Percentiles rank a stretch among this genome's conserved stretches.
Conservation (phyloP, 2,113 vertebrate species). For the Percina caprodes region DNA sequence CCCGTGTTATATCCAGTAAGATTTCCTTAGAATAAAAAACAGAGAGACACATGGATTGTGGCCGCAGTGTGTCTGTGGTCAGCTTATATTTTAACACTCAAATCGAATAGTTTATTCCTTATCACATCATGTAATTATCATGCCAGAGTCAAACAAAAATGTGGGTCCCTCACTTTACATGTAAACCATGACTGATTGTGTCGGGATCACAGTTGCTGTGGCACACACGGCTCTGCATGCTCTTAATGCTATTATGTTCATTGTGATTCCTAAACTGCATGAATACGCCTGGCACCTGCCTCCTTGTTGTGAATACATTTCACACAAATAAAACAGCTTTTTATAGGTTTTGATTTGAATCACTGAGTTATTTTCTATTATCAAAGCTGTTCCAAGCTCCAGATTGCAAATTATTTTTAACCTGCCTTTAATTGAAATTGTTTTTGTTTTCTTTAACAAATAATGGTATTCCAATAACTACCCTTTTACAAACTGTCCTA, state of each 20-base stretch:
- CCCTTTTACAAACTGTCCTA: not conserved
- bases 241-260: constrained; percentile 77
- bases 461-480: not conserved
- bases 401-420: not conserved
- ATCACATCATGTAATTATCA: not conserved
- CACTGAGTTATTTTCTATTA: not conserved
- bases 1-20: constrained; percentile 28
- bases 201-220: constrained; percentile 56
- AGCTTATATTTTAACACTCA: not conserved
- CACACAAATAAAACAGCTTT: constrained; percentile 28
- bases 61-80: not conserved
- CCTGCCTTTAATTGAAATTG: not conserved
- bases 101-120: not conserved
- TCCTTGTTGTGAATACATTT: constrained; percentile 42
- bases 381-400: not conserved
- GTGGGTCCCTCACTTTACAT: constrained; percentile 10
- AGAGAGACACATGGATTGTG: constrained; percentile 10
- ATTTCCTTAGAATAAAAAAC: constrained; percentile 5
- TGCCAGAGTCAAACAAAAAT: constrained; percentile 10
- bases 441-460: not conserved
- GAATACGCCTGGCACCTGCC: constrained; percentile 61
- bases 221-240: constrained; percentile 56
- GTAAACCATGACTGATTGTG: constrained; percentile 31
- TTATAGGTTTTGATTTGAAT: constrained; percentile 1
- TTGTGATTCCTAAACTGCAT: constrained; percentile 57